Conservation (phyloP, 2,888 invertebrate genomes). For the Petrolisthes cinctipes region DNA sequence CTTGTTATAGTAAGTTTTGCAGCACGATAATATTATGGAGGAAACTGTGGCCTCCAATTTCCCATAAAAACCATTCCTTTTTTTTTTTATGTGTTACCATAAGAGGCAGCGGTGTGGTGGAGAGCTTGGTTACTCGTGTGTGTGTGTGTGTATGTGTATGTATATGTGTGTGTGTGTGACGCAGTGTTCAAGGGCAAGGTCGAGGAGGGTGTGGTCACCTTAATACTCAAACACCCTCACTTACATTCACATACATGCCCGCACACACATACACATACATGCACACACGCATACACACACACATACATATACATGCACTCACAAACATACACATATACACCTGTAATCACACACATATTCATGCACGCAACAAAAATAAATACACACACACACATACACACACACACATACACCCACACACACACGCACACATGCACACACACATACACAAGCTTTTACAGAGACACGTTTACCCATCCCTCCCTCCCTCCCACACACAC, state of each 20-base stretch:
- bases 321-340: neutral
- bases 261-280: slow-evolving; percentile 5
- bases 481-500: neutral
- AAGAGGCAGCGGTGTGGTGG: too few relatives aligned
- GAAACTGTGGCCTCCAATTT: too few relatives aligned
- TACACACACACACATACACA: neutral
- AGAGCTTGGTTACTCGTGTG: too few relatives aligned
- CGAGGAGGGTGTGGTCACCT: slow-evolving; percentile 48
- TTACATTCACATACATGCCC: neutral
- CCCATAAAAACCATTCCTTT: too few relatives aligned
- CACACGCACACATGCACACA: neutral
- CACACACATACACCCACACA: neutral
- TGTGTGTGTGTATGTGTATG: too few relatives aligned
- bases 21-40: too few relatives aligned
- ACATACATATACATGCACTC: neutral
- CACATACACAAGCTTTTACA: neutral
- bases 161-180: neutral
- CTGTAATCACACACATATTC: slow-evolving; percentile 1
- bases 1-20: too few relatives aligned
- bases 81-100: too few relatives aligned
- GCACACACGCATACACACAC: neutral
- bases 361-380: neutral
- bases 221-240: neutral
- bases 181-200: slow-evolving; percentile 49
- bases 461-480: neutral